A percentile compares a stretch with the other conserved stretches of the same genome.
Evolutionary conservation across 2,797 vertebrate genomes (phyloP).

Genomic region (Mormyrus proboscirostris): DNA sequence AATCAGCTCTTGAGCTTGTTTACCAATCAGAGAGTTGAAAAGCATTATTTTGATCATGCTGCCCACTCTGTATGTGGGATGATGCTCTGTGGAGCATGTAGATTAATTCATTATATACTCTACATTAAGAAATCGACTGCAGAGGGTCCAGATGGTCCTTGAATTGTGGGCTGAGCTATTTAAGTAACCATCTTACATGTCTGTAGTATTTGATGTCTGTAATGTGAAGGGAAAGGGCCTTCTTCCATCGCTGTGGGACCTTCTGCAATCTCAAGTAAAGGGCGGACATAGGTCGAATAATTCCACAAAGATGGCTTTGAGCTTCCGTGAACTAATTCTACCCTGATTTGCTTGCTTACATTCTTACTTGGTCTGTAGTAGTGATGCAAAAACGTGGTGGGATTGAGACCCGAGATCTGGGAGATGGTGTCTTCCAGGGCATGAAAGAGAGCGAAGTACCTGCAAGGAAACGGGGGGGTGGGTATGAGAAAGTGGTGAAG

Average conservation of each 20-base stretch:
- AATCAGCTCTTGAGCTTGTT: neutral
- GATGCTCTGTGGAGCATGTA: neutral
- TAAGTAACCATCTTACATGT: neutral
- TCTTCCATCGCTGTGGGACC: neutral
- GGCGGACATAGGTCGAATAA: neutral
- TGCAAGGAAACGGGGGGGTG: neutral
- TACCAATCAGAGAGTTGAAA: neutral
- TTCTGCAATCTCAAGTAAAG: neutral
- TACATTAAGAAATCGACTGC: neutral
- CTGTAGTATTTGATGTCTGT: neutral
- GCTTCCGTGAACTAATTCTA: neutral
- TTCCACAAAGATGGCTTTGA: neutral
- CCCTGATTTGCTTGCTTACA: neutral
- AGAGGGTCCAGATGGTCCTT: neutral
- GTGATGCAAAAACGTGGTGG: neutral
- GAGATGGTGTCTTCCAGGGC: neutral
- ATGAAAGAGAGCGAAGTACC: neutral
- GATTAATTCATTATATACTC: neutral
- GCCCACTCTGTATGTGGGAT: neutral
- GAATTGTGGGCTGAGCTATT: neutral
- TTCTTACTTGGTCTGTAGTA: neutral
- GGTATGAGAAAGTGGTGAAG: neutral
- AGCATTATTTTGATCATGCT: neutral
- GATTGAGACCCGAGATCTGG: neutral
- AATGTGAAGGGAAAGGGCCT: neutral